Conservation (phyloP, 2,797 vertebrate genomes). For the Acanthopagrus latus region DNA sequence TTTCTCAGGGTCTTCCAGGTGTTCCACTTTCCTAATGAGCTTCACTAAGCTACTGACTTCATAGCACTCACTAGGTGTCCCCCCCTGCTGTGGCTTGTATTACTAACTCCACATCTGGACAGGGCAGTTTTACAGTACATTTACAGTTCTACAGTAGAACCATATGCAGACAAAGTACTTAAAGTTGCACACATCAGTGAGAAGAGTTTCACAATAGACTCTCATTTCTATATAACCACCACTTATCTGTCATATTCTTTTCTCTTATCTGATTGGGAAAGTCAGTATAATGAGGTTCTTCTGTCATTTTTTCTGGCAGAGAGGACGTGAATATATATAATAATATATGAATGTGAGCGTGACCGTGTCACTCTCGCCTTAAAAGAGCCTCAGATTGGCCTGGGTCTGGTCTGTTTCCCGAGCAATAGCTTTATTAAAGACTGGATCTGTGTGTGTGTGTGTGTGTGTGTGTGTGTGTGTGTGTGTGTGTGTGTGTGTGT, state of each 20-base stretch:
- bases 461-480: constrained; percentile 34
- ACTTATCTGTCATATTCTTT: constrained; percentile 9
- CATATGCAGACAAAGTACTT: constrained; percentile 62
- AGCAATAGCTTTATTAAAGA: constrained; percentile 81
- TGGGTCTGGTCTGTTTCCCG: constrained; percentile 72
- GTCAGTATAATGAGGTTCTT: constrained; percentile 49
- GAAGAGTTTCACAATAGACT: constrained; percentile 22
- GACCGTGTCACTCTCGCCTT: constrained; percentile 68
- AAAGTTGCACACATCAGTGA: constrained; percentile 40
- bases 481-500: constrained; percentile 53
- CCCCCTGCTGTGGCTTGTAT: constrained; percentile 74
- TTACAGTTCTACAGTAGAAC: constrained; percentile 73
- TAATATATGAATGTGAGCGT: constrained; percentile 48
- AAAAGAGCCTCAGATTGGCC: constrained; percentile 60
- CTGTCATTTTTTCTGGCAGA: constrained; percentile 20
- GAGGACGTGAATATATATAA: constrained; percentile 35
- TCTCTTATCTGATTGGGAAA: constrained; percentile 26
- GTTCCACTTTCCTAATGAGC: constrained; percentile 68
- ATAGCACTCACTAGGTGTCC: constrained; percentile 65
- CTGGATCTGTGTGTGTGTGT: constrained; percentile 55
- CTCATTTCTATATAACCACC: constrained; percentile 20
- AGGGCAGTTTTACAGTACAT: constrained; percentile 71
- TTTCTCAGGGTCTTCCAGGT: constrained; percentile 69
- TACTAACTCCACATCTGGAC: constrained; percentile 79
- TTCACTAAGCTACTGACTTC: constrained; percentile 75